Conservation (phyloP, 2,797 vertebrate genomes). For the Gymnopithys bicolor region DNA sequence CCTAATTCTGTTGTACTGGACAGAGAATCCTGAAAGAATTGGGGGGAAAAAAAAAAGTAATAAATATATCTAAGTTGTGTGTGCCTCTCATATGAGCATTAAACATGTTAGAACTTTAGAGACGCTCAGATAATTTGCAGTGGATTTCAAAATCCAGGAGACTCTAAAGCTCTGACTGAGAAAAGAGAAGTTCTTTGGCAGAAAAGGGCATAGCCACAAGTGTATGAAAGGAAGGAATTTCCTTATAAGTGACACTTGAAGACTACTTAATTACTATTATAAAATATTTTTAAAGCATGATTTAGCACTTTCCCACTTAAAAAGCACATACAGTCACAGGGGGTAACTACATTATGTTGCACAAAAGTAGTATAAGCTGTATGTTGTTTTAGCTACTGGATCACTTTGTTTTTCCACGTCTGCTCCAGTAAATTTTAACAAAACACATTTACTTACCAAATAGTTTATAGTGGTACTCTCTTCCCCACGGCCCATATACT, state of each 20-base stretch:
- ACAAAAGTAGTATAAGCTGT: neutral
- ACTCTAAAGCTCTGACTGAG: neutral
- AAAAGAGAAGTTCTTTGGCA: neutral
- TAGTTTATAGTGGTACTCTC: conserved; percentile 98
- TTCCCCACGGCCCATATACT: conserved; percentile 92
- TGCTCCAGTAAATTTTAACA: neutral
- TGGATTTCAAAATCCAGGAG: neutral
- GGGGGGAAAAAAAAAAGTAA: neutral
- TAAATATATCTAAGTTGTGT: neutral
- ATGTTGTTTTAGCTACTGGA: neutral
- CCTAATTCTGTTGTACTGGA: neutral
- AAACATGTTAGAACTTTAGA: neutral
- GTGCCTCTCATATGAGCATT: neutral
- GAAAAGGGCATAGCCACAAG: neutral
- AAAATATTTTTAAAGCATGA: neutral
- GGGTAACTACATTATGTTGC: neutral
- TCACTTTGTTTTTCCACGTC: neutral
- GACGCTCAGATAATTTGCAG: neutral
- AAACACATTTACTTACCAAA: conserved; percentile 79
- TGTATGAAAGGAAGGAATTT: neutral
- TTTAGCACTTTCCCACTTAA: neutral
- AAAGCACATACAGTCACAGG: neutral
- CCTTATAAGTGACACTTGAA: neutral
- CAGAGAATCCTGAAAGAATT: neutral
- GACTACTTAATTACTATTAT: neutral